A percentile compares a stretch with the other conserved stretches of the same genome.
Conservation (phyloP, 2,797 vertebrate genomes). For the Harpagifer antarcticus region DNA sequence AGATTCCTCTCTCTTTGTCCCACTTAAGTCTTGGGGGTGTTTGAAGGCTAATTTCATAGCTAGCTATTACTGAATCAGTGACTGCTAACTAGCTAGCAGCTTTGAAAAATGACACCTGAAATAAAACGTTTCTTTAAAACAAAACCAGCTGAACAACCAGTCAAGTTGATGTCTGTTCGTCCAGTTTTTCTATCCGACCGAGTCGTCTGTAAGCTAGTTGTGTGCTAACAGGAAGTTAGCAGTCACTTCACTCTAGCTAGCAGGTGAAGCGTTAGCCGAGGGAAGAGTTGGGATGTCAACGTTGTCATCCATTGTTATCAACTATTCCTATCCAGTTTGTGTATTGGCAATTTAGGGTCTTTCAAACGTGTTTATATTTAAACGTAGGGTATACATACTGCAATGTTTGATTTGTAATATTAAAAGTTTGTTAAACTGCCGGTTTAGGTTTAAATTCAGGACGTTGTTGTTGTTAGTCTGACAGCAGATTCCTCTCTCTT, state of each 20-base stretch:
- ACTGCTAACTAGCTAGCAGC: neutral
- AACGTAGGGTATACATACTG: neutral
- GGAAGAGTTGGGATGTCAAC: slow-evolving; percentile 20
- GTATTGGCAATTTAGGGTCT: neutral
- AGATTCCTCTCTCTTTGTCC: neutral
- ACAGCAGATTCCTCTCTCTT: neutral
- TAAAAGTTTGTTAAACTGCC: neutral
- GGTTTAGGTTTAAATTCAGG: neutral
- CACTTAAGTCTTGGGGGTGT: neutral
- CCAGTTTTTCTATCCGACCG: slow-evolving; percentile 45
- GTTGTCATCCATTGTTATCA: neutral
- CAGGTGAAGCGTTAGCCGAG: slow-evolving; percentile 63
- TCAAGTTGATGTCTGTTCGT: slow-evolving; percentile 11
- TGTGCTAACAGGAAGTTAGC: slow-evolving; percentile 41
- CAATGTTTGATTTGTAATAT: neutral
- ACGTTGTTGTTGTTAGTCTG: neutral
- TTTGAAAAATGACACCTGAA: slow-evolving; percentile 25
- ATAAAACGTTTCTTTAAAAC: slow-evolving; percentile 41
- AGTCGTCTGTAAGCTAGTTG: slow-evolving; percentile 30
- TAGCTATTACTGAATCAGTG: neutral
- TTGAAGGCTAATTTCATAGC: slow-evolving; percentile 1
- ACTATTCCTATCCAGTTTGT: no score
- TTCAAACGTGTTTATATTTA: neutral
- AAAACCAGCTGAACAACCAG: slow-evolving; percentile 4
- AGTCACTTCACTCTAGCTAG: slow-evolving; percentile 16